phyloP scores from a whole-genome alignment of 2,888 invertebrate species.

The Sialis fuliginosa region DNA sequence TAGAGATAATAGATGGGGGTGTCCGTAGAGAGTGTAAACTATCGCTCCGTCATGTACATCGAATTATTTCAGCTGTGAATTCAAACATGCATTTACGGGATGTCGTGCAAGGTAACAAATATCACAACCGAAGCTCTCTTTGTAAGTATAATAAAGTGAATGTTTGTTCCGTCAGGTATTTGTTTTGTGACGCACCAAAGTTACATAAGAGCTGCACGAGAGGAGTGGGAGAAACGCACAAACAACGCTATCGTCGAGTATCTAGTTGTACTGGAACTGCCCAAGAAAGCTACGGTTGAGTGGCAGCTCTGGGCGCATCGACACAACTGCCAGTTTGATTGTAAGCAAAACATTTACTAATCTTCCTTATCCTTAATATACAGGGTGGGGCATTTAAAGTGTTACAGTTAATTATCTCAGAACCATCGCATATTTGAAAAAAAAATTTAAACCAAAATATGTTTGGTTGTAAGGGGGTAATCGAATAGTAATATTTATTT shows the following conservation, averaged over 20 bases:
- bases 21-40: slow-evolving; percentile 67
- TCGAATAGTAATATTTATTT: no score
- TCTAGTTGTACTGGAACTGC: slow-evolving; percentile 66
- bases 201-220: slow-evolving; percentile 53
- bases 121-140: no score
- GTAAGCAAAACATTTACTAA: slow-evolving; percentile 33
- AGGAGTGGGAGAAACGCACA: slow-evolving; percentile 66
- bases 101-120: slow-evolving; percentile 48
- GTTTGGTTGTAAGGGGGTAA: no score
- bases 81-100: slow-evolving; percentile 60
- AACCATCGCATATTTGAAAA: no score
- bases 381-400: no score
- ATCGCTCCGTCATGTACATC: slow-evolving; percentile 63
- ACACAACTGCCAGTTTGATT: slow-evolving; percentile 74
- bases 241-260: slow-evolving; percentile 79
- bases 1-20: slow-evolving; percentile 58
- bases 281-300: slow-evolving; percentile 65
- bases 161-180: slow-evolving; percentile 38
- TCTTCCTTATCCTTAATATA: no score
- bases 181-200: slow-evolving; percentile 67
- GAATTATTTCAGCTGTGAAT: slow-evolving; percentile 67
- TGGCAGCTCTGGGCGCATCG: slow-evolving; percentile 90
- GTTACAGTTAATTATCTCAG: no score
- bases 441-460: no score
- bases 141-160: no score